Conservation (phyloP, 1,140 invertebrate species). For the Drosophila bocki region DNA sequence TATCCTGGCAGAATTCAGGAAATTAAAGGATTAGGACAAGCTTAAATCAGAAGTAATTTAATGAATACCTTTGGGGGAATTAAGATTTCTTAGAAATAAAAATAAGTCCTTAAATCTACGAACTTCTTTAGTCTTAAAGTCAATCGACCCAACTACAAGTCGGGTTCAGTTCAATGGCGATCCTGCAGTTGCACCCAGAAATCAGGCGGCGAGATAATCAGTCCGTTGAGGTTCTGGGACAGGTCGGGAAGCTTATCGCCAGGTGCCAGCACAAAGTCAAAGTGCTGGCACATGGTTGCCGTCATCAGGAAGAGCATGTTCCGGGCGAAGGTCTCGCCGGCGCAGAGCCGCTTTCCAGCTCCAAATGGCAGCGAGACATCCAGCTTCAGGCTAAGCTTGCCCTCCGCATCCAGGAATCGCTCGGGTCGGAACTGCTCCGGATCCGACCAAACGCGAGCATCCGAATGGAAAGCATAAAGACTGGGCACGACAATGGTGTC, state of each 20-base stretch:
- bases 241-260: constrained; percentile 77
- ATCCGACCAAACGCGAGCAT: constrained; percentile 88
- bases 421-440: constrained; percentile 90
- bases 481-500: constrained; percentile 86
- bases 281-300: constrained; percentile 88
- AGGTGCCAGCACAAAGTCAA: constrained; percentile 85
- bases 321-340: constrained; percentile 90
- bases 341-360: constrained; percentile 89
- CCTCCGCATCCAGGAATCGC: constrained; percentile 84
- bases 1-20: background rate
- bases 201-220: constrained; percentile 79
- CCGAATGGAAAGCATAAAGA: constrained; percentile 86
- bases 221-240: constrained; percentile 76
- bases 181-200: constrained; percentile 83
- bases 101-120: background rate
- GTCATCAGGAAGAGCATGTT: constrained; percentile 89
- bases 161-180: constrained; percentile 25
- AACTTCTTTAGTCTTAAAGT: background rate
- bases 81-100: background rate
- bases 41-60: background rate
- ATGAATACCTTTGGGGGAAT: background rate
- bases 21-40: background rate
- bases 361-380: constrained; percentile 87
- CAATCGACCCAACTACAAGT: background rate
- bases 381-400: constrained; percentile 69